Evolutionary conservation across 2,888 invertebrate genomes (phyloP), one percentile per base, ranked within the genome.

Genomic region (Anarsia innoxiella): DNA sequence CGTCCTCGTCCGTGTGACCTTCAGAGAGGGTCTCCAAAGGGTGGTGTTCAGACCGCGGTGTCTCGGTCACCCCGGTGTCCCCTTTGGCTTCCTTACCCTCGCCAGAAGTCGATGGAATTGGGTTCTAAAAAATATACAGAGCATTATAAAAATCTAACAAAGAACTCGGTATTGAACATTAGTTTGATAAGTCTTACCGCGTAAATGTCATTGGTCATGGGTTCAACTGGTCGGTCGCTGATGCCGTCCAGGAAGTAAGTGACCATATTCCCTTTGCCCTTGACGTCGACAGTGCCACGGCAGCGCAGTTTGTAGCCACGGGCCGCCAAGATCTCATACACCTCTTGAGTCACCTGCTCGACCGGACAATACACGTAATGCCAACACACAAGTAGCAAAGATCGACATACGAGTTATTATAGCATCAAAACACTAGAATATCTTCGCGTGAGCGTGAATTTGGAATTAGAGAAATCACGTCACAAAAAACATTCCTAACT

Each of bases 241-340:
- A 72, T 36, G 2, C 87, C 90, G 6, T 90, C 88, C 35, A 95
- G 84, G 70, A 95, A 95, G 77, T 92, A 96, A 0, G 96, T 97
- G 45, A 94, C 88, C 96, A 97, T 97, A 49, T 94, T 92, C 12
- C 96, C 97, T 73, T 97, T 97, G 38, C 97, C 97, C 75, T 97
- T 97, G 9, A 97, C 96, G 59, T 93, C 91, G 36, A 97, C 91
- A 43, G 89, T 89, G 11, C 97, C 97, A 2, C 97, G 89, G 71
- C 95, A 95, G 15, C 90, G 90, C 27, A 96, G 84, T 25, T 90
- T 88, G 77, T 93, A 97, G 26, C 95, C 95, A 40, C 91, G 91
- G 10, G 86, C 73, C 48, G 88, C 77, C 30, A 97, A 83, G 52
- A 97, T 92, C 57, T 94, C 92, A 66, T 91, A 91, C 43, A 95